These are phyloP conservation scores for Carcharodon carcharias DNA, from an alignment of 2,797 vertebrate species.

Conservation along the genomic window DNA sequence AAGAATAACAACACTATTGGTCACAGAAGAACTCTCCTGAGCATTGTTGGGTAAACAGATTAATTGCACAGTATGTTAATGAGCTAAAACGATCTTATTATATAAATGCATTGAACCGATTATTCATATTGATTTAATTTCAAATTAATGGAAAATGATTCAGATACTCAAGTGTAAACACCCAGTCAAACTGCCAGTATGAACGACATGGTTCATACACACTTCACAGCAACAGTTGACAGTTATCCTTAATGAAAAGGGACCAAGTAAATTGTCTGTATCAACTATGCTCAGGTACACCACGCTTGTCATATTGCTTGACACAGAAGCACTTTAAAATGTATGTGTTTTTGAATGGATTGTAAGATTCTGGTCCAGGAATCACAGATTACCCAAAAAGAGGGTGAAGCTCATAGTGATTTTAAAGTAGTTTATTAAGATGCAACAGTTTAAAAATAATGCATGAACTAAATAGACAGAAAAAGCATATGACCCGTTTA, in stretches of 20 bases:
- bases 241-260: neutral
- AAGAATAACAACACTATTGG: neutral
- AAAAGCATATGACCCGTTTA: neutral
- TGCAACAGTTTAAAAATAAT: neutral
- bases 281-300: neutral
- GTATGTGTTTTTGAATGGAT: neutral
- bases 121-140: neutral
- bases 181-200: neutral
- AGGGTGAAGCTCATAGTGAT: neutral
- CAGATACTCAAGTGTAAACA: neutral
- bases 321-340: neutral
- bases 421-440: neutral
- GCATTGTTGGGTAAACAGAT: neutral
- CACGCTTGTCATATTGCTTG: neutral
- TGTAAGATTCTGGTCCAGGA: neutral
- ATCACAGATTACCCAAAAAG: neutral
- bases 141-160: neutral
- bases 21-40: neutral
- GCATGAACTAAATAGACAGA: neutral
- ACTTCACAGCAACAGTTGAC: neutral
- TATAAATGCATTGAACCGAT: neutral
- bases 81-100: neutral
- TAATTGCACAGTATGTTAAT: neutral
- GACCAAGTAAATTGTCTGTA: neutral
- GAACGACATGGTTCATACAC: neutral